Evolutionary conservation across 2,797 vertebrate genomes (phyloP).

Genomic region (Hephaestus fuliginosus): DNA sequence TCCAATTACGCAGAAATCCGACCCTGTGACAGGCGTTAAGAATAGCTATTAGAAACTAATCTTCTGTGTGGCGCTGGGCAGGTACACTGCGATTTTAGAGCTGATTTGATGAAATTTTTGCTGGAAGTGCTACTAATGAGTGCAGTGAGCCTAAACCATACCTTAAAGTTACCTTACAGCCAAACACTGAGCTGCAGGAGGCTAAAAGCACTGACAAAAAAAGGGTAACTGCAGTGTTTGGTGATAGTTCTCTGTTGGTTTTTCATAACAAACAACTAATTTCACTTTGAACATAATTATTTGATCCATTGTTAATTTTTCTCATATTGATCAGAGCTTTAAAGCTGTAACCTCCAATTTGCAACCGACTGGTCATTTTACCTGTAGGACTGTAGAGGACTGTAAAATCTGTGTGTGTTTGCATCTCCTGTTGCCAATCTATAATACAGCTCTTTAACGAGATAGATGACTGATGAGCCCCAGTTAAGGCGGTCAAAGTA

Average conservation of each 20-base stretch:
- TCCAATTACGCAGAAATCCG: too few species aligned
- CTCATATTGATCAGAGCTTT: conserved; percentile 1
- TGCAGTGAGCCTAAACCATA: background rate
- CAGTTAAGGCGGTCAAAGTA: conserved; percentile 31
- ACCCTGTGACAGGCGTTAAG: too few species aligned
- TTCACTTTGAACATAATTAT: background rate
- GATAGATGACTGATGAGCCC: conserved; percentile 18
- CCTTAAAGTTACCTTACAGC: background rate
- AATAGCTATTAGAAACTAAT: too few species aligned
- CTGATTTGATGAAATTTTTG: background rate
- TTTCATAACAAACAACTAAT: background rate
- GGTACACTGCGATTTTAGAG: background rate
- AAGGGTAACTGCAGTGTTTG: background rate
- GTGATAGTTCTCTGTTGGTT: background rate
- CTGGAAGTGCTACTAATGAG: background rate
- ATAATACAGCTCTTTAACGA: conserved; percentile 42
- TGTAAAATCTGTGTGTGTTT: background rate
- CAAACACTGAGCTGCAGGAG: background rate
- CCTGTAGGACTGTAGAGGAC: conserved; percentile 1
- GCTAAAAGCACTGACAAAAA: background rate
- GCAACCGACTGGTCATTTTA: conserved; percentile 12
- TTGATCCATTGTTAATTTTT: background rate
- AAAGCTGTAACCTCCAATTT: background rate
- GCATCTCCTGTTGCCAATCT: conserved; percentile 5
- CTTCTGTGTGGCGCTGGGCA: background rate